Evolutionary conservation across 1,140 invertebrate genomes (phyloP).

Genomic region (Rhopalosiphum padi): DNA sequence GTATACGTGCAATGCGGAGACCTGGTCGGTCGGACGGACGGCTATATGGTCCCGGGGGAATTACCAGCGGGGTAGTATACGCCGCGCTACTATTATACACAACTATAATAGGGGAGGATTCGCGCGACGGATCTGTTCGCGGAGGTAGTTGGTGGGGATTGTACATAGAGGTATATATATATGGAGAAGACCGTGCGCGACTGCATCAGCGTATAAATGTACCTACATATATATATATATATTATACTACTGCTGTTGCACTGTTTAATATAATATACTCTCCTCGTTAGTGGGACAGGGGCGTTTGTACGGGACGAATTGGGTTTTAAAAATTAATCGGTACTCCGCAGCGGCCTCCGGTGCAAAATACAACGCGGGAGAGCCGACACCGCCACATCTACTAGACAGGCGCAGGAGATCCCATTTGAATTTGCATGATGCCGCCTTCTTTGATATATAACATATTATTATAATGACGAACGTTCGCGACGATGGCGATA

Average conservation of each 20-base stretch:
- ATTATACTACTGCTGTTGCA: neutral
- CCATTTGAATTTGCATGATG: conserved; percentile 34
- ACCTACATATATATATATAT: neutral
- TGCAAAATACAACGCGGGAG: neutral
- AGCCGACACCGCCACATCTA: neutral
- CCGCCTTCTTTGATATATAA: conserved; percentile 19
- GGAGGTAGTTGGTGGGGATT: neutral
- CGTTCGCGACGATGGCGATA: neutral
- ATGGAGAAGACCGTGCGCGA: neutral
- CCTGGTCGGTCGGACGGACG: neutral
- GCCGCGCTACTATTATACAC: neutral
- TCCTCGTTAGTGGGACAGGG: neutral
- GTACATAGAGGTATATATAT: neutral
- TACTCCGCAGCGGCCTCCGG: neutral
- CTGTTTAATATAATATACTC: neutral
- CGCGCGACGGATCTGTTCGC: neutral
- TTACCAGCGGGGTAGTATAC: neutral
- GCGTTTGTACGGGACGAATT: conserved; percentile 26
- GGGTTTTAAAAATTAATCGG: conserved; percentile 55
- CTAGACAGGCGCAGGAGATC: neutral
- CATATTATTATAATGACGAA: conserved; percentile 25
- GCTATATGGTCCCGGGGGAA: neutral
- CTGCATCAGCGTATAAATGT: neutral
- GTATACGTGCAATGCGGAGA: neutral
- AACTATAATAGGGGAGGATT: neutral